These are phyloP conservation scores for Archips xylosteana DNA, from an alignment of 2,888 invertebrate species.

Conservation along the genomic window DNA sequence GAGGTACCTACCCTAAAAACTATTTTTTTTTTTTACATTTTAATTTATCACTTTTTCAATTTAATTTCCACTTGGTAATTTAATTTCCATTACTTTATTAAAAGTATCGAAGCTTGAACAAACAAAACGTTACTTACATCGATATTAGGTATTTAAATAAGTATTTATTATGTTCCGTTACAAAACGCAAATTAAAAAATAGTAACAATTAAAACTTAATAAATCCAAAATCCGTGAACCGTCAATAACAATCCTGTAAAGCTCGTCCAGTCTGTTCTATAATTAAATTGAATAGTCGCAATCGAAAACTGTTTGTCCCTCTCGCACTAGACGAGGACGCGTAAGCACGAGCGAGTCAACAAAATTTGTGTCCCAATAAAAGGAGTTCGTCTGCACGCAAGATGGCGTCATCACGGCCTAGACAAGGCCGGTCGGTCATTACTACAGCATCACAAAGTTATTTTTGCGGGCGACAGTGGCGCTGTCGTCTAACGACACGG, in stretches of 20 bases:
- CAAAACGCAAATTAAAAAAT: not conserved
- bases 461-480: constrained; percentile 66
- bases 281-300: constrained; percentile 57
- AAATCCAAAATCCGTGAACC: constrained; percentile 35
- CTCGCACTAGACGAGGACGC: constrained; percentile 49
- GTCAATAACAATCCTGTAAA: constrained; percentile 46
- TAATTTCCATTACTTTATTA: too few relatives aligned
- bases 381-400: constrained; percentile 75
- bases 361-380: constrained; percentile 75
- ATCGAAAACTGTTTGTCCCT: constrained; percentile 55
- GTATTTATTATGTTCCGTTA: not conserved
- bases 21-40: too few relatives aligned
- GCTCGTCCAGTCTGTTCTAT: constrained; percentile 56
- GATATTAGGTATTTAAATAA: too few relatives aligned
- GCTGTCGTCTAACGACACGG: constrained; percentile 42
- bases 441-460: constrained; percentile 74
- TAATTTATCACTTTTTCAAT: too few relatives aligned
- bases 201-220: not conserved
- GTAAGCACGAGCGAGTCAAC: constrained; percentile 64
- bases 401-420: constrained; percentile 85
- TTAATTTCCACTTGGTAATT: too few relatives aligned
- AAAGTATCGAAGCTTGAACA: too few relatives aligned
- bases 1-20: too few relatives aligned
- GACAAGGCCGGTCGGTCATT: constrained; percentile 85
- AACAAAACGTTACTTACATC: too few relatives aligned